Conservation (phyloP, 2,113 vertebrate species). For the Aviceda subcristata region DNA sequence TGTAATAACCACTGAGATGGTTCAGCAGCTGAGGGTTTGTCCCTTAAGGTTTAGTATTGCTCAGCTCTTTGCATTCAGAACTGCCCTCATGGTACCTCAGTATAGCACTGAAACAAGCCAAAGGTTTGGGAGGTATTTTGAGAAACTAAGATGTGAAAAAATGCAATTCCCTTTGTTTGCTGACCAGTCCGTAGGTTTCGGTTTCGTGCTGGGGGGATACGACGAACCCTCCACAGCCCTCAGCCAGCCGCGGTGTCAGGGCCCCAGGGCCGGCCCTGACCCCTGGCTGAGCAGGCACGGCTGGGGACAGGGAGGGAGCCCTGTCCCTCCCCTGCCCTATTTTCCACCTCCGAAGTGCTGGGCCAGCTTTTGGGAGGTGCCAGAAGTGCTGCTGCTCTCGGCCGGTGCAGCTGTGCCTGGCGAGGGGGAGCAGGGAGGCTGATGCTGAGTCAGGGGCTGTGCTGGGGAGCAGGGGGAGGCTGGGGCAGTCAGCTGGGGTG, state of each 20-base stretch:
- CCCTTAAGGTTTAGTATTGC: background rate
- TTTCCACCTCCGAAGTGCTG: background rate
- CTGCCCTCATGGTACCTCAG: background rate
- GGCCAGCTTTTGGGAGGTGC: background rate
- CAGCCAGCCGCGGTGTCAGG: background rate
- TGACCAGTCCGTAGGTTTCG: background rate
- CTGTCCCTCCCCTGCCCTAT: background rate
- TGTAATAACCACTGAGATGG: background rate
- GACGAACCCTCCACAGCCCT: background rate
- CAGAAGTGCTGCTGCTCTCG: background rate
- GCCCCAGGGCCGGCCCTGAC: too few relatives aligned
- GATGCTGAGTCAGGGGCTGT: background rate
- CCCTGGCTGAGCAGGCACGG: accelerated
- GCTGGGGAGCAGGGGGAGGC: background rate
- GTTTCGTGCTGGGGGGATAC: background rate
- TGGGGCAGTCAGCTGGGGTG: background rate
- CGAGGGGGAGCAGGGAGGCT: background rate
- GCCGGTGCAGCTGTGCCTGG: too few relatives aligned
- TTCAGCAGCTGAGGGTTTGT: background rate
- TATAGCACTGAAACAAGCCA: background rate
- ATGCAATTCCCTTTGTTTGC: background rate
- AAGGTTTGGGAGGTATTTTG: background rate
- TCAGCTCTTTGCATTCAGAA: background rate
- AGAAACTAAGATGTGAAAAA: background rate
- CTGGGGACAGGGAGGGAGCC: background rate